Base-by-base conservation (phyloP, 2,888 invertebrate genomes). In the Cephus rjabovi region DNA sequence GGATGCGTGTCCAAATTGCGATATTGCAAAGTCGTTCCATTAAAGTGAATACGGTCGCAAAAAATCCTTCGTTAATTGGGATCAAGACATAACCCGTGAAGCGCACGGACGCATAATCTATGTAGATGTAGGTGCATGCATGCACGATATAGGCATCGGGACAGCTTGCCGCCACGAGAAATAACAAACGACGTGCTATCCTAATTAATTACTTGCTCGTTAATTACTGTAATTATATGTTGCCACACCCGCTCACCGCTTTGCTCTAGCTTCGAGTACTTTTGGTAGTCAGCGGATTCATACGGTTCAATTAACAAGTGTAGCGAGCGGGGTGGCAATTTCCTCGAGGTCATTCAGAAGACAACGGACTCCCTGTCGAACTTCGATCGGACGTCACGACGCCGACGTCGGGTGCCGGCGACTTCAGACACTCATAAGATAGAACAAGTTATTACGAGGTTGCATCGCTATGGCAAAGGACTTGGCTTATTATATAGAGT, bases 161-260 rank as follows among this genome's bases (percentile, higher is more conserved):
- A 34, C 40, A 37, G 69, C 34, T 75, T 30, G 78, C 76, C 70
- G 79, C 76, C 76, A 37, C 30, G 83, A 84, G 86, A 88, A 89
- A 86, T 89, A 89, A 89, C 87, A 85, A 87, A 90, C 85, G 86
- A 88, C 87, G 86, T 89, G 89, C 87, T 83, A 87, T 86, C 85
- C 85, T 87, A 89, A 90, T 90, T 90, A 90, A 90, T 90, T 88
- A 87, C 86, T 81, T 83, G 86, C 81, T 82, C 83, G 85, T 85
- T 89, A 87, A 88, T 89, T 88, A 87, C 88, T 81, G 84, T 89
- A 87, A 90, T 88, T 88, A 88, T 85, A 87, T 83, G 84, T 87
- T 85, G 85, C 82, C 87, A 86, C 88, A 86, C 87, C 86, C 85
- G 83, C 78, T 73, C 75, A 79, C 31, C 71, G 3, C 71, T 34